Evolutionary conservation across 1,140 invertebrate genomes (phyloP).

Genomic region (Subanguina moxae): DNA sequence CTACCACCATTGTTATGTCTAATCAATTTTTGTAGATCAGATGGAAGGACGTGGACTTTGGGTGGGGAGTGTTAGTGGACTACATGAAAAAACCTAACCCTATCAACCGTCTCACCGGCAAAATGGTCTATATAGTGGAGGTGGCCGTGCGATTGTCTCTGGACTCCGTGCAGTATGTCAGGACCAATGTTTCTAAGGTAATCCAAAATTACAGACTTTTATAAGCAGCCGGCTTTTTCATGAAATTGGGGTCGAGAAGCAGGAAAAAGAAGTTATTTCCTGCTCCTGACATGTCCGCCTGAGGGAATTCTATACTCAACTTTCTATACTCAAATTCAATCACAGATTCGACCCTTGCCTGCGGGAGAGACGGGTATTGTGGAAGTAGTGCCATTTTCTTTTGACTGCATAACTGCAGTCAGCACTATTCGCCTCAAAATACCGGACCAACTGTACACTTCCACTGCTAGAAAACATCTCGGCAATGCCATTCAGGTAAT

Average conservation of each 20-base stretch:
- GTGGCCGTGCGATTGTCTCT: conserved; percentile 19
- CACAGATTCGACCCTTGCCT: conserved; percentile 25
- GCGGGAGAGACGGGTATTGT: conserved; percentile 15
- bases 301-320: too few relatives aligned
- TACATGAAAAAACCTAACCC: conserved; percentile 70
- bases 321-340: too few relatives aligned
- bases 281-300: too few relatives aligned
- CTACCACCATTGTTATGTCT: too few relatives aligned
- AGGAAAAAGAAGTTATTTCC: conserved; percentile 16
- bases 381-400: conserved; percentile 74
- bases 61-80: conserved; percentile 91
- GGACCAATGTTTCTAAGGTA: too few relatives aligned
- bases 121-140: conserved; percentile 57
- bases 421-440: conserved; percentile 84
- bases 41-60: conserved; percentile 79
- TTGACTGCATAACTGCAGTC: conserved; percentile 75
- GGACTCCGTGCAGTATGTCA: too few relatives aligned
- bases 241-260: too few relatives aligned
- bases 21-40: conserved; percentile 67
- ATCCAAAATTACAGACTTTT: too few relatives aligned
- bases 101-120: conserved; percentile 70
- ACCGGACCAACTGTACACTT: conserved; percentile 78
- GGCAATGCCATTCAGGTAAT: conserved; percentile 74
- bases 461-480: conserved; percentile 77
- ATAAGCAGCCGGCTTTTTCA: too few relatives aligned